phyloP scores from a whole-genome alignment of 2,113 vertebrate species.

The Microtus ochrogaster region DNA sequence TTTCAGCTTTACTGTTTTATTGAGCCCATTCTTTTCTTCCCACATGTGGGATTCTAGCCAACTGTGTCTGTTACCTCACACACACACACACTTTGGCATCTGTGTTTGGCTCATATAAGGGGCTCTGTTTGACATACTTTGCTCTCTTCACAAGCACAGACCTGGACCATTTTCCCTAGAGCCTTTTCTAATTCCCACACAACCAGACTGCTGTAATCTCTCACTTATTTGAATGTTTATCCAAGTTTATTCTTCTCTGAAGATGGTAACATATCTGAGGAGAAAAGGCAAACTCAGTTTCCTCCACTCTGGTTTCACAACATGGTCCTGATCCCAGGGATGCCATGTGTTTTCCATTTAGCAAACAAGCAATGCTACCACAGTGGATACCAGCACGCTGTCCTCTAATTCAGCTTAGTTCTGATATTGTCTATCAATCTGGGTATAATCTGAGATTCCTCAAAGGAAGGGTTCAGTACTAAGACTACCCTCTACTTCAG shows the following conservation, averaged over 20 bases:
- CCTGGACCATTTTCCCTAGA: background rate
- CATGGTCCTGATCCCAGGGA: background rate
- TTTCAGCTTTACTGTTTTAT: background rate
- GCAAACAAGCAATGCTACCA: background rate
- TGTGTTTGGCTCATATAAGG: background rate
- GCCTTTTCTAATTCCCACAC: background rate
- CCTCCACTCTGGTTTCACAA: background rate
- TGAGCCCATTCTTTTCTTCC: background rate
- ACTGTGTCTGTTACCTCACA: conserved; percentile 5
- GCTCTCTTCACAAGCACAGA: background rate
- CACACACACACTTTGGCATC: background rate
- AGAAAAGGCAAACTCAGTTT: background rate
- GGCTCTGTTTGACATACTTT: background rate
- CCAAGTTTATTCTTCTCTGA: background rate
- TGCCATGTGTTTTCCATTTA: background rate
- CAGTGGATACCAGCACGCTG: background rate
- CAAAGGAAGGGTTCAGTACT: background rate
- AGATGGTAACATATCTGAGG: background rate
- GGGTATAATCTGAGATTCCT: background rate
- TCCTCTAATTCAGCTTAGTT: background rate
- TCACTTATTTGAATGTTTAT: conserved; percentile 29
- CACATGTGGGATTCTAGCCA: background rate
- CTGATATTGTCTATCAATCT: background rate
- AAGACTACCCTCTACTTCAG: background rate
- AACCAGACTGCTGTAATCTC: background rate